phyloP scores from a whole-genome alignment of 1,140 invertebrate genomes.

The Neelides sp. region DNA sequence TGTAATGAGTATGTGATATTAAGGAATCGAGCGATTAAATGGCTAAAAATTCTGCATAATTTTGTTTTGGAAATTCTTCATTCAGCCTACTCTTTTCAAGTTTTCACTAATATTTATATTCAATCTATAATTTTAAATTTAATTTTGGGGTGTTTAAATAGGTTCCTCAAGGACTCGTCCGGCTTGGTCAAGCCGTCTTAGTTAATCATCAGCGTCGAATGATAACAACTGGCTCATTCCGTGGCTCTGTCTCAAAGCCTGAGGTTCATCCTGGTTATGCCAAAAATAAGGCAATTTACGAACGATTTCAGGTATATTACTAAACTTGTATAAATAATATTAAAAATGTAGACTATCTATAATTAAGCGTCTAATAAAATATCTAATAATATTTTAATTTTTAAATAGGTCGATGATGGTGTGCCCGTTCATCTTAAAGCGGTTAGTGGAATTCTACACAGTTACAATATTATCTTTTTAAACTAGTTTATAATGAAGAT shows the following conservation, averaged over 20 bases:
- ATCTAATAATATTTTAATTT: neutral
- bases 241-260: neutral
- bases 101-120: neutral
- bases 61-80: neutral
- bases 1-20: too few species aligned
- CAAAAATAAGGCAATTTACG: conserved; percentile 12
- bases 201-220: too few species aligned
- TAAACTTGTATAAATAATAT: neutral
- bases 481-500: too few species aligned
- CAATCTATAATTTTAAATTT: neutral
- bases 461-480: too few species aligned
- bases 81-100: neutral
- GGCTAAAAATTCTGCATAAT: too few species aligned
- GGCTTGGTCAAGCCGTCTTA: too few species aligned
- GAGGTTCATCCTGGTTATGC: conserved; percentile 13
- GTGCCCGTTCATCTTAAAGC: conserved; percentile 32
- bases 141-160: neutral
- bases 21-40: too few species aligned
- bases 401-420: conserved; percentile 27
- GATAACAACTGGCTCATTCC: too few species aligned
- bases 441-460: too few species aligned
- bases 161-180: neutral
- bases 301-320: conserved; percentile 18
- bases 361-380: neutral
- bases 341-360: neutral